Evolutionary conservation across 2,888 invertebrate genomes (phyloP), one percentile per base, ranked within the genome.

Genomic region (Boloria euphrosyne): DNA sequence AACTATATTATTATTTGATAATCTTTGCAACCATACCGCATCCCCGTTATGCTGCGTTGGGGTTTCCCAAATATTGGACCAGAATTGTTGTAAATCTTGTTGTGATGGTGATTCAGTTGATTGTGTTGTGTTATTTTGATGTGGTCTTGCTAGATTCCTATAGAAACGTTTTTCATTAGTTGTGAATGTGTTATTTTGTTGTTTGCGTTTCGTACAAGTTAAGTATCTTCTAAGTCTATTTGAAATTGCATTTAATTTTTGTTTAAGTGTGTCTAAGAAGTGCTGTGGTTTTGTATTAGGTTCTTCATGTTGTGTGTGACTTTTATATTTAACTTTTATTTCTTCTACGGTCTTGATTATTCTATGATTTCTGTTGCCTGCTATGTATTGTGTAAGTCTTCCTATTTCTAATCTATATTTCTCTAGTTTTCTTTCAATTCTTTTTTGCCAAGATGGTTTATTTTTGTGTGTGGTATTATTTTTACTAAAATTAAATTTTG

Each of bases 101-200:
- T 62, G 50, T 31, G 50, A 31, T 13, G 31, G 16, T n/a, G 13
- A 5, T 55, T 46, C 13, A 55, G 31, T 4, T 14, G 66, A 10
- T 17, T 55, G 14, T 57, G n/a, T 17, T 51, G 46, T 31, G 38
- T 31, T 64, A 13, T 53, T 44, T 22, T 3, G 13, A 10, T 14
- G 51, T 17, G 18, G 44, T 18, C 13, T 31, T 22, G 10, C 27
- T 38, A 60, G n/a, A 0, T 46, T 61, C 13, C 69, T 46, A 47
- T 72, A 66, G 46, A 70, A 66, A 16, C 38, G 27, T 58, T 67
- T 68, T 49, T 70, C 59, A 27, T 64, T 67, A n/a, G 57, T 59
- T 6, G 10, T 54, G 46, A 69, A 63, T 49, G 52, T 52, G 13
- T 10, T 38, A 27, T 68, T 71, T 44, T 70, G 61, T 44, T 46